Conservation (phyloP, 1,140 invertebrate species). For the Conus betulinus region DNA sequence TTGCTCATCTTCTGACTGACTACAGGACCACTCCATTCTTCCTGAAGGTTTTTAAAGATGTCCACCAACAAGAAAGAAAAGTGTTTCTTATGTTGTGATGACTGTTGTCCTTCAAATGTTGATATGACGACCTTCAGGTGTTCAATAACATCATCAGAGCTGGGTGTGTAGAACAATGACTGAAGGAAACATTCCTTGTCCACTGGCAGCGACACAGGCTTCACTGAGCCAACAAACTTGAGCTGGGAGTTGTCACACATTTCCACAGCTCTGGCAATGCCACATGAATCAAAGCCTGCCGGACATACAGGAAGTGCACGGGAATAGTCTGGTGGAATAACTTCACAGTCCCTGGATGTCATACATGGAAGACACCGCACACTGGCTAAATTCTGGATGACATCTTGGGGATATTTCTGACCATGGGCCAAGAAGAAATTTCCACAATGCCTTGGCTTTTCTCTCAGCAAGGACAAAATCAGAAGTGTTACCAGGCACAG, state of each 20-base stretch:
- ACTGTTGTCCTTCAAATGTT: background rate
- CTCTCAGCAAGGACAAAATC: background rate
- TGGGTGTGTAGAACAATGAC: background rate
- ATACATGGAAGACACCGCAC: conserved; percentile 10
- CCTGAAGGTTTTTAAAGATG: background rate
- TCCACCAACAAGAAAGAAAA: background rate
- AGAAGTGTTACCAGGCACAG: background rate
- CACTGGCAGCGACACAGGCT: background rate
- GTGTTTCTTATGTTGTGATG: background rate
- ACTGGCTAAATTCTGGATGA: background rate
- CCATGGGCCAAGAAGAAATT: background rate
- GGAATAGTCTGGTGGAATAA: background rate
- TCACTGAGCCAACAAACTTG: background rate
- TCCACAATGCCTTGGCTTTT: conserved; percentile 18
- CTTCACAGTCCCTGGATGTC: background rate
- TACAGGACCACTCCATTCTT: background rate
- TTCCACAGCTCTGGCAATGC: background rate
- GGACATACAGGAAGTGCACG: background rate
- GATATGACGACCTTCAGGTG: background rate
- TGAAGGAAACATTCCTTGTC: background rate
- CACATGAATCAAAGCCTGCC: background rate
- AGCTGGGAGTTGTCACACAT: background rate
- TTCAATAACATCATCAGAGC: background rate
- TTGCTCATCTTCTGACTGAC: background rate
- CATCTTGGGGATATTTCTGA: background rate